Evolutionary conservation across 2,888 invertebrate genomes (phyloP).

Genomic region (Pristionchus fissidentatus): DNA sequence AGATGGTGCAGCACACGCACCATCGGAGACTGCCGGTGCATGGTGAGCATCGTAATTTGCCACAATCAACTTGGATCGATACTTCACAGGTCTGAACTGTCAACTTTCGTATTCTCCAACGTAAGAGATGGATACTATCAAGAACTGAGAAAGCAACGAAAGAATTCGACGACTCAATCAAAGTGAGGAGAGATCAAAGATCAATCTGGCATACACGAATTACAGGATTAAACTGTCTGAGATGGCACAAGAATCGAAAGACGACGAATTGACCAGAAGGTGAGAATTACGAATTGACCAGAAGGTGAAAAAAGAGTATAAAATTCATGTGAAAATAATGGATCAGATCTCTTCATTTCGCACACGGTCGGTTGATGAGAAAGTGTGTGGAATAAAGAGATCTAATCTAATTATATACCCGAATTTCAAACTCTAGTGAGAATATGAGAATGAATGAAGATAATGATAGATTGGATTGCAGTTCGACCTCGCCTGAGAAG

Average conservation of each 20-base stretch:
- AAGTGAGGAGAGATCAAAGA: neutral
- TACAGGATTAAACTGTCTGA: slow-evolving; percentile 20
- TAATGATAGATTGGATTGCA: neutral
- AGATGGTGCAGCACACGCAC: slow-evolving; percentile 67
- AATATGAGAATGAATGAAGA: neutral
- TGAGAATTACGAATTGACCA: neutral
- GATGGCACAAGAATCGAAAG: slow-evolving; percentile 28
- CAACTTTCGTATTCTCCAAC: slow-evolving; percentile 44
- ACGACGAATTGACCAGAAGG: slow-evolving; percentile 3
- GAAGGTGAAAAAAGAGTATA: neutral
- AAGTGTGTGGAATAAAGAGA: no score
- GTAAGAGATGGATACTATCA: slow-evolving; percentile 44
- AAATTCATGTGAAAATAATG: no score
- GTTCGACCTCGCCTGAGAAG: neutral
- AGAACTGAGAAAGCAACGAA: slow-evolving; percentile 46
- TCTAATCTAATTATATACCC: no score
- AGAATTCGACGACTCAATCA: slow-evolving; percentile 23
- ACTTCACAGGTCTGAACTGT: slow-evolving; percentile 42
- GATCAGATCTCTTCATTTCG: no score
- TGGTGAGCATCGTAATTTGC: slow-evolving; percentile 53
- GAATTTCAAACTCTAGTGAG: no score
- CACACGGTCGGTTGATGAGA: no score
- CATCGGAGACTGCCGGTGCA: slow-evolving; percentile 68
- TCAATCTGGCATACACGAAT: no score
- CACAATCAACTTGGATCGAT: neutral